phyloP scores from a whole-genome alignment of 2,113 vertebrate species.

The Otolemur garnettii region DNA sequence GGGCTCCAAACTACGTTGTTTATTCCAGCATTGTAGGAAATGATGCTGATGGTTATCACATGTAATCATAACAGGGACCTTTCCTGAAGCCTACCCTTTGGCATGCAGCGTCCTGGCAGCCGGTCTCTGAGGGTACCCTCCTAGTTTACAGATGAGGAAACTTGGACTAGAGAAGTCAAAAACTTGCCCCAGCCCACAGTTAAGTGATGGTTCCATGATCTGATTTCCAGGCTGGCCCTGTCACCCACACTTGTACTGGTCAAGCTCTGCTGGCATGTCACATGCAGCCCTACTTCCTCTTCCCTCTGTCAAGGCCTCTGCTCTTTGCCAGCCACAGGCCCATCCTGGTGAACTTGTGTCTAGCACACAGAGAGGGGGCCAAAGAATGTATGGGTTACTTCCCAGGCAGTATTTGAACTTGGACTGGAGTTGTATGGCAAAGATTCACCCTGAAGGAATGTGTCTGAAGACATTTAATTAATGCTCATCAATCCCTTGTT shows the following conservation, averaged over 20 bases:
- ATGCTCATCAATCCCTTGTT: background rate
- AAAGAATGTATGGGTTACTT: background rate
- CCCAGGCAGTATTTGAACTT: background rate
- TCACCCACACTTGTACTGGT: background rate
- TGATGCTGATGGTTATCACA: too few species aligned
- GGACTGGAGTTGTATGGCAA: background rate
- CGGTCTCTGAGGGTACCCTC: background rate
- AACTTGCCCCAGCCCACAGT: background rate
- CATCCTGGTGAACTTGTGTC: background rate
- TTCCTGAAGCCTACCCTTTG: background rate
- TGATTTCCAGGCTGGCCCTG: background rate
- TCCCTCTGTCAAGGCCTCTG: background rate
- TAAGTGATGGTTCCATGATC: background rate
- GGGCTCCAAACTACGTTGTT: background rate
- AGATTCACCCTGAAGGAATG: background rate
- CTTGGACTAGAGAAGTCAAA: background rate
- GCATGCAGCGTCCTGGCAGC: background rate
- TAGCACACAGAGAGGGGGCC: background rate
- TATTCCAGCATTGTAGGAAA: background rate
- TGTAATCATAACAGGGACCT: fast-evolving
- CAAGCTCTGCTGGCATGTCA: background rate
- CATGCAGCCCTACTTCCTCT: background rate
- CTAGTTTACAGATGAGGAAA: background rate
- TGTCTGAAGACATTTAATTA: background rate
- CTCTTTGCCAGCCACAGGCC: background rate